These are phyloP conservation scores for Oryzias dopingdopingensis DNA, from an alignment of 2,797 vertebrate species.

Conservation along the genomic window DNA sequence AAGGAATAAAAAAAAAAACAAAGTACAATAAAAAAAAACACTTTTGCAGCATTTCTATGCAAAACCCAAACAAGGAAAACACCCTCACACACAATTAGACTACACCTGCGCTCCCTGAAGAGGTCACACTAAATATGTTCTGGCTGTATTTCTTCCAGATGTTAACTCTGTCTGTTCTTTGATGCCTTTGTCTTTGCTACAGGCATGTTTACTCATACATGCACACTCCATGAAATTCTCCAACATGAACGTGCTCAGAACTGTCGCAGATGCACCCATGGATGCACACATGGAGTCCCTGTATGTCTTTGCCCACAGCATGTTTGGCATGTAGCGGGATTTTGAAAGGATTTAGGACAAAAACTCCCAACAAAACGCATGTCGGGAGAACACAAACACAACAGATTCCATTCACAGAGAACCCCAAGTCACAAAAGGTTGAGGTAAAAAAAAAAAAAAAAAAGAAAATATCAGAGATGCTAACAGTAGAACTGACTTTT, in stretches of 20 bases:
- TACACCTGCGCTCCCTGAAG: conserved; percentile 26
- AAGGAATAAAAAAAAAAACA: conserved; percentile 18
- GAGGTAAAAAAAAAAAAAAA: not conserved
- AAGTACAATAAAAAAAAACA: conserved; percentile 8
- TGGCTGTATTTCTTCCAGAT: conserved; percentile 40
- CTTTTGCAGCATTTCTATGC: not conserved
- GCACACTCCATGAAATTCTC: conserved; percentile 24
- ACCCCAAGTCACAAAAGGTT: not conserved
- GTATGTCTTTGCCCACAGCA: conserved; percentile 46
- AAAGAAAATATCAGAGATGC: not conserved
- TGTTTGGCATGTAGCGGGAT: conserved; percentile 27
- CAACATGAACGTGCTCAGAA: conserved; percentile 27
- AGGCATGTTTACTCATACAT: conserved; percentile 48
- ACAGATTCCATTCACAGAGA: not conserved
- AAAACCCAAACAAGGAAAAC: conserved; percentile 10
- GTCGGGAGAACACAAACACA: conserved; percentile 6
- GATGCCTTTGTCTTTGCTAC: conserved; percentile 49
- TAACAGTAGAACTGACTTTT: no score
- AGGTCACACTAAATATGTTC: conserved; percentile 13
- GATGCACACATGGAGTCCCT: conserved; percentile 17
- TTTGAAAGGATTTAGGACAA: conserved; percentile 31
- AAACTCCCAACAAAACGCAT: conserved; percentile 17
- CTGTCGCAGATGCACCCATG: conserved; percentile 19
- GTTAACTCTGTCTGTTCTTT: conserved; percentile 32
- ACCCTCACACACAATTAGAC: conserved; percentile 10